A percentile compares a stretch with the other conserved stretches of the same genome.
Evolutionary conservation across 2,797 vertebrate genomes (phyloP).

Genomic region (Molossus molossus): DNA sequence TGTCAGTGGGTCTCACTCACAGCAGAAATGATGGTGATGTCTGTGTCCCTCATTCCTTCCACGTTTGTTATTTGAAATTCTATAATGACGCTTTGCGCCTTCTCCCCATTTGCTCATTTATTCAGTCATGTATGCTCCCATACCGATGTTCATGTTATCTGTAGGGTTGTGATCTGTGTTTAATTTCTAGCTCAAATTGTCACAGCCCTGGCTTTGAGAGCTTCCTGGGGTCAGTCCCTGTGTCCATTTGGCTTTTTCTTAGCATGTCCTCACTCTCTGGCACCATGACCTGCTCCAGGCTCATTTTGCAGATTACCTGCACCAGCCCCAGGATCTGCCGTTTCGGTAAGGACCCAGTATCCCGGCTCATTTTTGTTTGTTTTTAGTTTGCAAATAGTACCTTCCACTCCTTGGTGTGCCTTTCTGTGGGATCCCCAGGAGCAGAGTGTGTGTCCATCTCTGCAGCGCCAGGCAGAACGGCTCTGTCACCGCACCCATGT

Average conservation of each 20-base stretch:
- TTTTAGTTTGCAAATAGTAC: background rate
- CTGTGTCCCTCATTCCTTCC: background rate
- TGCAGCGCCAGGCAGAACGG: too few relatives aligned
- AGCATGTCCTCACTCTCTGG: background rate
- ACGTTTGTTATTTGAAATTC: background rate
- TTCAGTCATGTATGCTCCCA: background rate
- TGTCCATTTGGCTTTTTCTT: background rate
- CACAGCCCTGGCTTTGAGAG: background rate
- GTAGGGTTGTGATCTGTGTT: background rate
- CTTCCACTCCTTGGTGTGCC: accelerated
- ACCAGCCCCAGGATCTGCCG: background rate
- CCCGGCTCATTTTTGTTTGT: background rate
- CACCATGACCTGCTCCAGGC: background rate
- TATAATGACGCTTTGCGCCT: background rate
- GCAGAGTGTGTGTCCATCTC: background rate
- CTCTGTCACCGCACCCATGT: too few relatives aligned
- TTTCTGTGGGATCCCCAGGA: background rate
- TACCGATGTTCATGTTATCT: background rate
- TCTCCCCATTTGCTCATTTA: background rate
- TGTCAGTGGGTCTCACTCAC: background rate
- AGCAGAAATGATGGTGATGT: background rate
- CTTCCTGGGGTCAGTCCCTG: background rate
- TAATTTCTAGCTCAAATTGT: background rate
- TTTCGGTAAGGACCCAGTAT: background rate
- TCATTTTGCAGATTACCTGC: background rate